Evolutionary conservation across 1,140 invertebrate species (phyloP).

Genomic region (Lanistes nyassanus): DNA sequence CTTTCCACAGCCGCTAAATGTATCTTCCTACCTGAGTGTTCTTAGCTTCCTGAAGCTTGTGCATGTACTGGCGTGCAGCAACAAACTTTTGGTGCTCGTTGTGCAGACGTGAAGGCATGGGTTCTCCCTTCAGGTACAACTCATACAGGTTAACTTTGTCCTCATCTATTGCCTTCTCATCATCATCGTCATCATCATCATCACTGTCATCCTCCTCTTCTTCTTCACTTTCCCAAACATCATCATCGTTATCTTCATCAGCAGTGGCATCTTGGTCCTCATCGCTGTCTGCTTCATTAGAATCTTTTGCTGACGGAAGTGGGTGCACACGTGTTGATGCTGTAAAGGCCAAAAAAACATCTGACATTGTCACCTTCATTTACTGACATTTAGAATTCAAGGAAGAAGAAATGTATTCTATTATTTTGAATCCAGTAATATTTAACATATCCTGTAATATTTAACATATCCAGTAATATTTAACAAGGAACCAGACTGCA

Average conservation of each 20-base stretch:
- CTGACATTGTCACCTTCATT: too few relatives aligned
- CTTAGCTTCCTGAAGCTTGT: slow-evolving; percentile 51
- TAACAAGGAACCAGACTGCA: too few relatives aligned
- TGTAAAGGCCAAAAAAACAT: too few relatives aligned
- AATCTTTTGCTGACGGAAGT: slow-evolving; percentile 22
- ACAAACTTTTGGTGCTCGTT: slow-evolving; percentile 59
- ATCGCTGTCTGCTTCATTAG: background rate
- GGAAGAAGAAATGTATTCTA: too few relatives aligned
- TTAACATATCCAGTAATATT: too few relatives aligned
- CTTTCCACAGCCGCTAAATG: background rate
- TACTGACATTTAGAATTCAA: too few relatives aligned
- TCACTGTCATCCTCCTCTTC: slow-evolving; percentile 46
- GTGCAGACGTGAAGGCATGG: slow-evolving; percentile 36
- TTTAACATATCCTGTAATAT: too few relatives aligned
- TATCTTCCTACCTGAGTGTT: slow-evolving; percentile 51
- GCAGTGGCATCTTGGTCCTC: slow-evolving; percentile 25
- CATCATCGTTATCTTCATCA: slow-evolving; percentile 29
- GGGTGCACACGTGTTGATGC: slow-evolving; percentile 31
- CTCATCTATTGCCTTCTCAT: slow-evolving; percentile 2
- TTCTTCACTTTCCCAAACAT: slow-evolving; percentile 35
- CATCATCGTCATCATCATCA: slow-evolving; percentile 10
- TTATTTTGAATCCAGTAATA: too few relatives aligned
- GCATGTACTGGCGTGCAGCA: slow-evolving; percentile 49
- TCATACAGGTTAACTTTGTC: slow-evolving; percentile 30
- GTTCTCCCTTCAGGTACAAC: slow-evolving; percentile 33